These are phyloP conservation scores for Andrena praecox DNA, from an alignment of 2,888 invertebrate genomes.

Conservation along the genomic window DNA sequence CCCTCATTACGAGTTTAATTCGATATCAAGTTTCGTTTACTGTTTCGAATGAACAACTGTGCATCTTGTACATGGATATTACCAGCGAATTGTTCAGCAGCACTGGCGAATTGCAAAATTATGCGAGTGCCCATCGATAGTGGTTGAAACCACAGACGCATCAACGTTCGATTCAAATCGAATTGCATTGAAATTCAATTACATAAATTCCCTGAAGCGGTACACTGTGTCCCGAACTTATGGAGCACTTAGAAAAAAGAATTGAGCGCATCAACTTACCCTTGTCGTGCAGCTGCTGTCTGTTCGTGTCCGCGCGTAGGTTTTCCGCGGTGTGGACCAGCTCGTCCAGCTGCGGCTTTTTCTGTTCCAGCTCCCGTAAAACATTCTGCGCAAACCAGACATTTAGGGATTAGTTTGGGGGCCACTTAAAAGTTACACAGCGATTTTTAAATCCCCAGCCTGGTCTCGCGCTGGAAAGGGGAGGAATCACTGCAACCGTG, in stretches of 20 bases:
- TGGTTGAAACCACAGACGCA: background rate
- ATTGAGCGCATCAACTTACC: slow-evolving; percentile 86
- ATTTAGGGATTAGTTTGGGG: slow-evolving; percentile 20
- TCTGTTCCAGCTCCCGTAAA: slow-evolving; percentile 93
- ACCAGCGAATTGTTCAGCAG: background rate
- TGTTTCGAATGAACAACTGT: background rate
- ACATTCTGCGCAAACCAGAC: slow-evolving; percentile 88
- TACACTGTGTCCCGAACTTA: background rate
- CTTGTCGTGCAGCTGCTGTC: slow-evolving; percentile 93
- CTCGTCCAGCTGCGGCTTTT: slow-evolving; percentile 94
- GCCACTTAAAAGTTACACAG: background rate
- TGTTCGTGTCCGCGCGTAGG: slow-evolving; percentile 92
- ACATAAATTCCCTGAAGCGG: background rate
- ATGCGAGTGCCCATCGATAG: background rate
- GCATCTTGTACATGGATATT: background rate
- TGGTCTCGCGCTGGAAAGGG: background rate
- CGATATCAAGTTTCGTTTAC: background rate
- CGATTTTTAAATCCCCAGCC: slow-evolving; percentile 13
- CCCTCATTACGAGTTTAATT: slow-evolving; percentile 30
- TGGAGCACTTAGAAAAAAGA: background rate
- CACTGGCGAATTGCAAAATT: background rate
- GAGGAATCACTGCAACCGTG: background rate
- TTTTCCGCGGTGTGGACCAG: slow-evolving; percentile 93
- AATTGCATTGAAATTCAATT: background rate
- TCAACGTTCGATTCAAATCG: background rate